A percentile compares a stretch with the other conserved stretches of the same genome.
Evolutionary conservation across 1,140 invertebrate species (phyloP).

Genomic region (Leptoteleia sp.): DNA sequence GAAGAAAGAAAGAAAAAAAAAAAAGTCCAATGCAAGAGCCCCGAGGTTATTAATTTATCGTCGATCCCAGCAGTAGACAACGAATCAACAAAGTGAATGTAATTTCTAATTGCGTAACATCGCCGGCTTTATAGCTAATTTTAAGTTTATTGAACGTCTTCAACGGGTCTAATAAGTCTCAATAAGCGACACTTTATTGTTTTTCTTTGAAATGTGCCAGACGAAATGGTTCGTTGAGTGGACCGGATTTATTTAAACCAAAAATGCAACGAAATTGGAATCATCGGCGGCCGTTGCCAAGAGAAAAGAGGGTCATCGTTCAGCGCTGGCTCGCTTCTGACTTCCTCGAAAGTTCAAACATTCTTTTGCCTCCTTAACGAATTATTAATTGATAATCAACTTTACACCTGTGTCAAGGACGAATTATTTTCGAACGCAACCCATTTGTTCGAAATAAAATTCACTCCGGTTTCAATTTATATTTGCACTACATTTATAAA

Average conservation of each 20-base stretch:
- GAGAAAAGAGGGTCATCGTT: slow-evolving; percentile 65
- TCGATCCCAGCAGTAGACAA: slow-evolving; percentile 31
- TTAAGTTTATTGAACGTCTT: slow-evolving; percentile 37
- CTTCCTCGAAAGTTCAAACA: slow-evolving; percentile 62
- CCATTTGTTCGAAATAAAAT: background rate
- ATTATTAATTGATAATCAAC: slow-evolving; percentile 40
- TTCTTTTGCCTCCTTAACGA: slow-evolving; percentile 22
- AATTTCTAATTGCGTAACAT: slow-evolving; percentile 54
- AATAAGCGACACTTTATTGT: slow-evolving; percentile 47
- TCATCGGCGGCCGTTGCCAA: slow-evolving; percentile 48
- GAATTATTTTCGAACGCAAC: background rate
- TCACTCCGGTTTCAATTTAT: too few species aligned
- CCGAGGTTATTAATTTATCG: too few species aligned
- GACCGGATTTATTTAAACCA: slow-evolving; percentile 60
- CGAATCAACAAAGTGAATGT: slow-evolving; percentile 48
- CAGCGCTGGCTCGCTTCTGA: slow-evolving; percentile 52
- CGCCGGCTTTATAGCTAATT: slow-evolving; percentile 25
- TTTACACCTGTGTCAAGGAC: slow-evolving; percentile 39
- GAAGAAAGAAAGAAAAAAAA: too few species aligned
- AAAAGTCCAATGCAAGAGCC: too few species aligned
- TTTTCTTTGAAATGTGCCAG: slow-evolving; percentile 55
- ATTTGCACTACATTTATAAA: too few species aligned
- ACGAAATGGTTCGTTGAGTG: slow-evolving; percentile 44
- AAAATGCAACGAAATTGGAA: slow-evolving; percentile 65
- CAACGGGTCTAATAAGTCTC: slow-evolving; percentile 33